Conservation (phyloP, 2,888 invertebrate genomes). For the Sepioteuthis lessoniana region DNA sequence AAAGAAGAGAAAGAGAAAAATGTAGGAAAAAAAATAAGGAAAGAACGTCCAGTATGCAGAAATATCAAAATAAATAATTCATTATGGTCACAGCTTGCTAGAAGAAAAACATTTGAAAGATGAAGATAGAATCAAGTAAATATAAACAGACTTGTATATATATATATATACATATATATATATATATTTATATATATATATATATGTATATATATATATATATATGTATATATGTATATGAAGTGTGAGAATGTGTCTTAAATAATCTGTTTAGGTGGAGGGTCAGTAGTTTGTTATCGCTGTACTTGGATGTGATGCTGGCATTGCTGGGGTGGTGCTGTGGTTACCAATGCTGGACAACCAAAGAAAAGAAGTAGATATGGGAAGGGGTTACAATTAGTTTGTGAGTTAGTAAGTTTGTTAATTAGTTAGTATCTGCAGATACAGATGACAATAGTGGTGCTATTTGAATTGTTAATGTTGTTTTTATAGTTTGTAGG, state of each 20-base stretch:
- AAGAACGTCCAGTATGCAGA: neutral
- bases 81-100: neutral
- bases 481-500: neutral
- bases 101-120: neutral
- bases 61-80: neutral
- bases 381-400: neutral
- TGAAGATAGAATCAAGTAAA: neutral
- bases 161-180: no score
- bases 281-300: constrained; percentile 16
- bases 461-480: neutral
- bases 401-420: neutral
- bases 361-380: neutral
- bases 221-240: no score
- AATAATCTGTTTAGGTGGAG: neutral
- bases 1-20: constrained; percentile 36
- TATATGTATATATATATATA: no score
- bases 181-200: no score
- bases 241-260: neutral
- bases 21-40: neutral
- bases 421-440: neutral
- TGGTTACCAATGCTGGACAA: neutral
- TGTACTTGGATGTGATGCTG: neutral
- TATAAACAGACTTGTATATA: neutral
- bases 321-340: neutral
- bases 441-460: neutral